Evolutionary conservation across 2,113 vertebrate genomes (phyloP), one percentile per base, ranked within the genome.

Genomic region (Rhinoptilus africanus): DNA sequence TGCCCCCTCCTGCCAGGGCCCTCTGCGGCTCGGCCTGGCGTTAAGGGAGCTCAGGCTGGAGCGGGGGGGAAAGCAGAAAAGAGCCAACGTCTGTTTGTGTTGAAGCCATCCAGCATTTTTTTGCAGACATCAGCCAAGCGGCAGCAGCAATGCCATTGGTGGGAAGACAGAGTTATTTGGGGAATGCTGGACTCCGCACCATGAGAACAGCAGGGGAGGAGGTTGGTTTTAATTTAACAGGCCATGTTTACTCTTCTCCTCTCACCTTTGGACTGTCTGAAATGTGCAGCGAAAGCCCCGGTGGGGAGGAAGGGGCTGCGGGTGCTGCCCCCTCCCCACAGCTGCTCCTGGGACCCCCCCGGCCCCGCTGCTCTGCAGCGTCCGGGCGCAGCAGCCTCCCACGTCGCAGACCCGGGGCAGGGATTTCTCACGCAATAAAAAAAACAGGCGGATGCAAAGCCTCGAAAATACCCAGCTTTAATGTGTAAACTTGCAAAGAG

Each of bases 211-310:
- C 93, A 96, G 96, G 95, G 96, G 94, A 97, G 95, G 95, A 97
- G 94, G 88, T 92, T 88, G 95, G 97, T 97, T 97, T 97, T 97
- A 96, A 95, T 96, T 97, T 97, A 97, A 97, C 96, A 96, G 94
- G 83, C 88, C 50, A 1, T 81, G 85, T 97, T 97, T 96, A 96
- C 94, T 87, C 84, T 93, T 94, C 94, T 89, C 79, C 89, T 77
- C 68, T 97, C 96, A 97, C 97, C 96, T 97, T 97, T 96, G 96
- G 79, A 96, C 97, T 57, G 85, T 71, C 88, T 93, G 94, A 92
- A 96, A 95, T 91, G 83, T 27, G 67, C 56, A 79, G n/a, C 0
- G 13, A 68, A 88, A 92, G 89, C 35, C 24, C 8, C 7, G 1
- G 37, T 1, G 2, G 59, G 56, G 77, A 85, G 53, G 71, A 90